Conservation (phyloP, 1,140 invertebrate species). For the Notospermus geniculatus region DNA sequence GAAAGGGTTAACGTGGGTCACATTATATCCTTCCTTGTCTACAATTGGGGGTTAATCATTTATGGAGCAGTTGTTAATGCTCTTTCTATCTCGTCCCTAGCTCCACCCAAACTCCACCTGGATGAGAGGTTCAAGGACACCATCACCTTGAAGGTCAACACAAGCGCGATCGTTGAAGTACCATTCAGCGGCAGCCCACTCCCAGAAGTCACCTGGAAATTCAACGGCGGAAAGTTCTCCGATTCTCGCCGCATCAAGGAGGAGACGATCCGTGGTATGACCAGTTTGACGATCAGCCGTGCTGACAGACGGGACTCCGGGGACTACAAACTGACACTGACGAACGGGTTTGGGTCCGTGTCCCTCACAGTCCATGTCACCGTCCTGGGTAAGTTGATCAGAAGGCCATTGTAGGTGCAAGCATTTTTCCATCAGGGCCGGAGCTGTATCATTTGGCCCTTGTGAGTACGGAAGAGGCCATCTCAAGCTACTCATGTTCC, state of each 20-base stretch:
- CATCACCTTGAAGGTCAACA: conserved; percentile 44
- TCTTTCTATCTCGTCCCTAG: conserved; percentile 30
- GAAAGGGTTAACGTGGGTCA: too few relatives aligned
- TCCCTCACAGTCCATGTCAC: conserved; percentile 62
- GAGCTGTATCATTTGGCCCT: too few relatives aligned
- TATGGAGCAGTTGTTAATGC: neutral
- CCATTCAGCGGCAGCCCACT: conserved; percentile 51
- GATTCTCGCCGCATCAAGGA: conserved; percentile 48
- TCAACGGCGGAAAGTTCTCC: conserved; percentile 45
- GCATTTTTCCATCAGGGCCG: too few relatives aligned
- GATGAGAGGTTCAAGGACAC: conserved; percentile 49
- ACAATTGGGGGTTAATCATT: neutral
- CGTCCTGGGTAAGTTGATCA: conserved; percentile 60
- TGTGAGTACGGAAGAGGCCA: too few relatives aligned
- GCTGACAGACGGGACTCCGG: conserved; percentile 47
- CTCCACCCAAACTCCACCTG: conserved; percentile 43
- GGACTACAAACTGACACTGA: conserved; percentile 47
- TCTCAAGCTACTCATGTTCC: too few relatives aligned
- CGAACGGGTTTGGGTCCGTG: conserved; percentile 64
- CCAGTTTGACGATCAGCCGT: conserved; percentile 44
- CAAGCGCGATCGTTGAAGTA: conserved; percentile 50
- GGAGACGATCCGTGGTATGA: conserved; percentile 51
- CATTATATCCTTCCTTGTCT: too few relatives aligned
- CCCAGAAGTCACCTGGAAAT: conserved; percentile 48
- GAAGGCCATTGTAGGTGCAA: neutral